Conservation (phyloP, 2,797 vertebrate species). For the Menidia menidia region DNA sequence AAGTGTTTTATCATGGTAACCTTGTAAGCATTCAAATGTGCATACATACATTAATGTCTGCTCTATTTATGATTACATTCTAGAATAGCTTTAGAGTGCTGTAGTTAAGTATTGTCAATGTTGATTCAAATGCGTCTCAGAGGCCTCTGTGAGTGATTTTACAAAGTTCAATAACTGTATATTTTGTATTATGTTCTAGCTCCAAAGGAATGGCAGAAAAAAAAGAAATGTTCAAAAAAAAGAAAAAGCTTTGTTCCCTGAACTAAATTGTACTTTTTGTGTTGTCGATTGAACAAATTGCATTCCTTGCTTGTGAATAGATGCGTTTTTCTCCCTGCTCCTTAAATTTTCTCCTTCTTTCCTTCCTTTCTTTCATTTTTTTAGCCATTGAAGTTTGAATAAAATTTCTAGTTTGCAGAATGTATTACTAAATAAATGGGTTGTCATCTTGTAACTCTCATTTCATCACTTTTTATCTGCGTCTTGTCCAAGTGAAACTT, state of each 20-base stretch:
- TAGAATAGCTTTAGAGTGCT: conserved; percentile 84
- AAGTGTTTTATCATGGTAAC: conserved; percentile 81
- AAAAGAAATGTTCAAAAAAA: conserved; percentile 79
- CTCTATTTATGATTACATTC: conserved; percentile 86
- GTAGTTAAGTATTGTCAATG: conserved; percentile 89
- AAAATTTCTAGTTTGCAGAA: conserved; percentile 89
- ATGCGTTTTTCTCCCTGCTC: conserved; percentile 77
- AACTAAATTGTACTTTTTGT: conserved; percentile 87
- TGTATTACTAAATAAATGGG: conserved; percentile 94
- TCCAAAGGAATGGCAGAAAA: conserved; percentile 85
- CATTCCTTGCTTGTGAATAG: conserved; percentile 87
- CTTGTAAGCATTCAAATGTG: conserved; percentile 78
- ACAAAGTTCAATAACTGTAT: conserved; percentile 89
- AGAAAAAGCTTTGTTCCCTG: conserved; percentile 87
- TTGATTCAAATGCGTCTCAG: conserved; percentile 86
- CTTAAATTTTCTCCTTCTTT: conserved; percentile 64
- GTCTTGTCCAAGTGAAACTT: conserved; percentile 40
- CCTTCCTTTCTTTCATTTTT: conserved; percentile 76
- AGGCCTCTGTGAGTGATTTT: conserved; percentile 89
- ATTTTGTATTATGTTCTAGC: conserved; percentile 92
- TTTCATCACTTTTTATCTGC: conserved; percentile 71
- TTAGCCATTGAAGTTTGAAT: conserved; percentile 84
- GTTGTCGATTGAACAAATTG: conserved; percentile 88
- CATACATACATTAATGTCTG: conserved; percentile 78
- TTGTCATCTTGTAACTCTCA: conserved; percentile 85